Evolutionary conservation across 2,888 invertebrate species (phyloP).

Genomic region (Andrena dorsata): DNA sequence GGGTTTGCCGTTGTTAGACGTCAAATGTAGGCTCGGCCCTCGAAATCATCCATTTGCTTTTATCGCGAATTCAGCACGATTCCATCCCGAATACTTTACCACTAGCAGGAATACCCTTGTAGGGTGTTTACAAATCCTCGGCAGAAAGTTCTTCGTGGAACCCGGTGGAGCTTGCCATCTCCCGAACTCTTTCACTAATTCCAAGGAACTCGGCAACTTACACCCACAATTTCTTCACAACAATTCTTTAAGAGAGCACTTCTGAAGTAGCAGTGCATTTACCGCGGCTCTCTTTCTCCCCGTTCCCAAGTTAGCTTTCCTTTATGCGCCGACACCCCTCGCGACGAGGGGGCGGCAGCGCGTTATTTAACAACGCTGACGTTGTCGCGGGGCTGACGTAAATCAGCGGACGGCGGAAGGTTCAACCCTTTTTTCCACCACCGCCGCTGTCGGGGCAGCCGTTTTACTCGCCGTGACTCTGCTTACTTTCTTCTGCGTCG

Average conservation of each 20-base stretch:
- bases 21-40: not conserved
- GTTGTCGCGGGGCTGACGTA: slow-evolving; percentile 49
- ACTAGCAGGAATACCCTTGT: not conserved
- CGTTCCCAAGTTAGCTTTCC: not conserved
- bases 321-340: not conserved
- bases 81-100: not conserved
- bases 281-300: not conserved
- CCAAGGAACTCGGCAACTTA: not conserved
- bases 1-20: slow-evolving; percentile 13
- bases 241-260: not conserved
- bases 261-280: not conserved
- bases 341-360: slow-evolving; percentile 13
- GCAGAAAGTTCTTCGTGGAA: not conserved
- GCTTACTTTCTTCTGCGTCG: not conserved
- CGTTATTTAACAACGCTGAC: slow-evolving; percentile 63
- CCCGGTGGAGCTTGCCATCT: not conserved
- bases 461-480: not conserved
- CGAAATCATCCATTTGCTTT: not conserved
- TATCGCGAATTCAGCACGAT: not conserved
- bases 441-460: not conserved
- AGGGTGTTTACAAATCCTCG: not conserved
- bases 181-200: not conserved
- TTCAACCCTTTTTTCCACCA: not conserved
- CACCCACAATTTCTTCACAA: not conserved
- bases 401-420: slow-evolving; percentile 45